These are phyloP conservation scores for Drosophila ironensis DNA, from an alignment of 1,140 invertebrate species.

Conservation along the genomic window DNA sequence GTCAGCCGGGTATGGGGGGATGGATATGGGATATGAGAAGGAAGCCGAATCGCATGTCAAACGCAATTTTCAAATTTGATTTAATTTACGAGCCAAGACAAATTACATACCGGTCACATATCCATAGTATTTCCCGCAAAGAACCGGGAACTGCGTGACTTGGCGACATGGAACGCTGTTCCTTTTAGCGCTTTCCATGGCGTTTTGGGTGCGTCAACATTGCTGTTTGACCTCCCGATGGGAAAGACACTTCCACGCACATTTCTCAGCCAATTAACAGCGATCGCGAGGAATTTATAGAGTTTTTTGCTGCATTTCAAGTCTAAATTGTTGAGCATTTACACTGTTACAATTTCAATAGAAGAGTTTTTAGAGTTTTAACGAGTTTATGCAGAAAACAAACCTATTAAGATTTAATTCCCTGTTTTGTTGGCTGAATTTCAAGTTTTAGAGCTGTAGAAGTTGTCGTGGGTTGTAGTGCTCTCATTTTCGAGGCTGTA, in stretches of 20 bases:
- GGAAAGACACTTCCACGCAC: constrained; percentile 19
- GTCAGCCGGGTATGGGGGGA: background rate
- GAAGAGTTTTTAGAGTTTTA: background rate
- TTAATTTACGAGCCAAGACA: constrained; percentile 73
- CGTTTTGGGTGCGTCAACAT: constrained; percentile 55
- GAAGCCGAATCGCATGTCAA: constrained; percentile 69
- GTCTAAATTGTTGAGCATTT: too few relatives aligned
- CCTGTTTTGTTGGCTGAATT: constrained; percentile 1
- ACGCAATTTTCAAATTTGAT: constrained; percentile 75
- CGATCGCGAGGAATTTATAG: constrained; percentile 37
- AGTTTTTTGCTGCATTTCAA: too few relatives aligned
- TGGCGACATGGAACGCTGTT: constrained; percentile 35
- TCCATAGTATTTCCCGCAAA: constrained; percentile 44
- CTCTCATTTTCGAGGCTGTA: constrained; percentile 1
- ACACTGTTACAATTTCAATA: background rate
- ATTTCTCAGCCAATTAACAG: constrained; percentile 64
- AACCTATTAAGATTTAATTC: constrained; percentile 10
- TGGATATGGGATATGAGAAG: constrained; percentile 12
- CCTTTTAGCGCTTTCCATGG: constrained; percentile 30
- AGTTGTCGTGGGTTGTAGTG: constrained; percentile 7
- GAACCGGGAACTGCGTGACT: constrained; percentile 49
- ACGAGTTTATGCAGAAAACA: background rate
- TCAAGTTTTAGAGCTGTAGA: background rate
- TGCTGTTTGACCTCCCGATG: constrained; percentile 25
- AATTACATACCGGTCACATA: constrained; percentile 51